Evolutionary conservation across 2,797 vertebrate species (phyloP), one percentile per base, ranked within the genome.

Genomic region (Sciaenops ocellatus): DNA sequence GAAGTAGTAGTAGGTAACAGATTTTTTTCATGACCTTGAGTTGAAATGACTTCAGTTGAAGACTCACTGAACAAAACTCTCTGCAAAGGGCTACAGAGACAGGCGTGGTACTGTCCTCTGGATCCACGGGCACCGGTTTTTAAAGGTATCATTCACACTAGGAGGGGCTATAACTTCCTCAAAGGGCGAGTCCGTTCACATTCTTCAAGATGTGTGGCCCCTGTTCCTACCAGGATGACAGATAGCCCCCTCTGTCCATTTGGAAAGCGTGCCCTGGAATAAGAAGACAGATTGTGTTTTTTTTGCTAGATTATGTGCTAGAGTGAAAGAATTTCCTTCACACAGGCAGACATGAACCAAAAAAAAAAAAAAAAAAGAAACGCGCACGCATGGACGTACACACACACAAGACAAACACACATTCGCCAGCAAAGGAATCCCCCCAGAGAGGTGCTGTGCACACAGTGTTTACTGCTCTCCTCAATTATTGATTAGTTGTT

Each of bases 401-500:
- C 61, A 83, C 76, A 80, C 71, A 78, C 26, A 61, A 78, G 56
- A 51, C 44, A 79, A 77, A 76, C 66, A 74, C 68, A 69, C 56
- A 83, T 72, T 82, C 75, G 52, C 69, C 56, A 82, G 79, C 66
- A 82, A 78, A 83, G 72, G 78, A 76, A 80, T 80, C 48, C 73
- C 91, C 83, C 83, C n/a, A 13, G 89, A 87, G 85, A 86, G 56
- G 15, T 72, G 46, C 83, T 77, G 84, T 90, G 85, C 87, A 89
- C 86, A 87, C 78, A 81, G 83, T 90, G 87, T 93, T 92, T 92
- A 93, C 92, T 86, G 72, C 83, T 74, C 85, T 72, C 80, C 61
- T 95, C 92, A 90, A 94, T 95, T 92, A 95, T 95, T 94, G 93
- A 95, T 94, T 81, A 71, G 85, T 93, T 94, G 90, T 93, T 94